Base-by-base conservation (phyloP, 2,113 vertebrate genomes). In the Pangasianodon hypophthalmus region DNA sequence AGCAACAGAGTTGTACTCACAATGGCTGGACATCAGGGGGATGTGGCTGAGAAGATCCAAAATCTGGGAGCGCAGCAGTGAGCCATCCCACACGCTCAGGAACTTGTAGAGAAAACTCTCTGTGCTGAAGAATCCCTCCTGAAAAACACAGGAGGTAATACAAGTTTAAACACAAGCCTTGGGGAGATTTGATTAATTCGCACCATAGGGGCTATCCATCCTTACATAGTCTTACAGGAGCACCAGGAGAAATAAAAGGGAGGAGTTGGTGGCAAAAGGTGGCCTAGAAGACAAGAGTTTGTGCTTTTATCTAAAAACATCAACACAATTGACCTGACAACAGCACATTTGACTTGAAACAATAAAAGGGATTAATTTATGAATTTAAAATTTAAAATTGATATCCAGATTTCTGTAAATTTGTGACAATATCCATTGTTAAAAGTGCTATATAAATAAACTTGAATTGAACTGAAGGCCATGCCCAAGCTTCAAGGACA, bases 21-120 rank as follows among this genome's bases (percentile, higher is more conserved):
- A 96, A 91, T 95, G 95, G 91, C 93, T 97, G 13, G 91, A 96
- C 77, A 93, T 91, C n/a, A 97, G 94, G 9, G 97, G 96, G 90
- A 98, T 96, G 97, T 97, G 96, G 89, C 95, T 97, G 88, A 99
- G 58, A 21, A 99, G 95, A 21, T 91, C 93, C 52, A 99, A 96
- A 93, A 99, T 82, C 91, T 98, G 96, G 13, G 97, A 93, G 67
- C 93, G 94, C 87, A 97, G 96, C 69, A 94, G 95, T 48, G 83
- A 79, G 16, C 98, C 98, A 80, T 99, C 97, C 98, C 98, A 99
- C 60, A 97, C 94, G 81, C 94, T 97, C 84, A 99, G 96, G 87
- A 96, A 97, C 92, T 96, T 98, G 85, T 96, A 98, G 6, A 99
- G 94, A 92, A 99, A 99, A 44, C 94, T 95, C 92, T 99, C 98